Conservation (phyloP, 1,140 invertebrate genomes). For the Pomacea maculata region DNA sequence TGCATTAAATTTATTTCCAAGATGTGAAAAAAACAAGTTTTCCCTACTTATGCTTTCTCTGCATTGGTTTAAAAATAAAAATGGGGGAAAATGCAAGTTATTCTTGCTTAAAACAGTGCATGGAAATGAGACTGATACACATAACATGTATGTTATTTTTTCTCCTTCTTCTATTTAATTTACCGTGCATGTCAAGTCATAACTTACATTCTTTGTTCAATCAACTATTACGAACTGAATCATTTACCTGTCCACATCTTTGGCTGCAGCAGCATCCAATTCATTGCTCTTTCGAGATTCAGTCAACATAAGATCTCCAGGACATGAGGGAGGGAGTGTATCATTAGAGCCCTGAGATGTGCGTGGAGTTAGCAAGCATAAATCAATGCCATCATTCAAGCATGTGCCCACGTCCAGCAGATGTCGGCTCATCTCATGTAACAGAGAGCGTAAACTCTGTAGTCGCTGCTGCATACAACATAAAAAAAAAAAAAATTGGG, state of each 20-base stretch:
- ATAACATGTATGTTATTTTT: neutral
- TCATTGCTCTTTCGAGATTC: neutral
- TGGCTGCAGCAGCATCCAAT: neutral
- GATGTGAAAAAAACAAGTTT: too few relatives aligned
- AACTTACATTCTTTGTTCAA: too few relatives aligned
- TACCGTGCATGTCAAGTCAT: too few relatives aligned
- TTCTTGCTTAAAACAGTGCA: neutral
- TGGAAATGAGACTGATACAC: neutral
- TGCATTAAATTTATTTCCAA: too few relatives aligned
- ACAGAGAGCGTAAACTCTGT: conserved; percentile 24
- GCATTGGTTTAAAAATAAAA: too few relatives aligned
- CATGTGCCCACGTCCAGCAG: conserved; percentile 31
- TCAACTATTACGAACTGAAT: neutral
- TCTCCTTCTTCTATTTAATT: too few relatives aligned
- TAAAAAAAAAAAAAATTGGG: neutral
- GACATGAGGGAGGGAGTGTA: neutral
- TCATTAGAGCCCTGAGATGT: conserved; percentile 12
- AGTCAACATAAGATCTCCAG: too few relatives aligned
- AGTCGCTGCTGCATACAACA: conserved; percentile 25
- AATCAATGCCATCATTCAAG: conserved; percentile 30
- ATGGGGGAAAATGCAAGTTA: neutral
- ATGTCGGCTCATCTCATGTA: conserved; percentile 28
- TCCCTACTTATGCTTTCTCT: too few relatives aligned
- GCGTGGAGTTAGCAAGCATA: conserved; percentile 24
- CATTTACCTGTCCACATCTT: conserved; percentile 1